These are phyloP conservation scores for Barnardius zonarius DNA, from an alignment of 2,113 vertebrate genomes.

Conservation along the genomic window DNA sequence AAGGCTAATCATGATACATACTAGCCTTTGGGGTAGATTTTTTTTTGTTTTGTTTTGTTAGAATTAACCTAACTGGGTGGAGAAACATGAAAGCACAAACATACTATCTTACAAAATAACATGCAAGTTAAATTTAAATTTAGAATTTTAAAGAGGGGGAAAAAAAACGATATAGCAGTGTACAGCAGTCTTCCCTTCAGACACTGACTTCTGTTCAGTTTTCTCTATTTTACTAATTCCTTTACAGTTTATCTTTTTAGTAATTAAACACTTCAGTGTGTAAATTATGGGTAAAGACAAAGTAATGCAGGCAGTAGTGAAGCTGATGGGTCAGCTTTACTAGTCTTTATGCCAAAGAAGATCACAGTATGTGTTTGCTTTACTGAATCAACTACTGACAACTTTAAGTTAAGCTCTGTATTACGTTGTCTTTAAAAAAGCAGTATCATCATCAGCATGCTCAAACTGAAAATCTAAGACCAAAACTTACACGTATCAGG, in stretches of 20 bases:
- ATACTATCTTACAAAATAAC: neutral
- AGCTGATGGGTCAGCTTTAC: neutral
- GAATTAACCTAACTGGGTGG: neutral
- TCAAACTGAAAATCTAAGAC: neutral
- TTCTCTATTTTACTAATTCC: neutral
- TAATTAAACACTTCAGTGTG: neutral
- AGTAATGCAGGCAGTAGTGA: neutral
- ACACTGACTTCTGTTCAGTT: neutral
- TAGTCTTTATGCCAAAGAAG: neutral
- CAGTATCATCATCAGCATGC: neutral
- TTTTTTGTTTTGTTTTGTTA: neutral
- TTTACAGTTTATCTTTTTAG: neutral
- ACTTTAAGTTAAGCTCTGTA: neutral
- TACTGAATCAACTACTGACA: neutral
- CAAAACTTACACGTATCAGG: neutral
- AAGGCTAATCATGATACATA: too few species aligned
- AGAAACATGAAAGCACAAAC: neutral
- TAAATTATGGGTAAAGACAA: neutral
- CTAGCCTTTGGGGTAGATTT: neutral
- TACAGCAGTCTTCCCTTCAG: neutral
- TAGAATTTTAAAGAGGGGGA: neutral
- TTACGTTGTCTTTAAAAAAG: neutral
- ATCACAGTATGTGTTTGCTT: neutral
- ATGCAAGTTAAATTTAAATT: neutral
- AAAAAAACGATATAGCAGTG: rapidly evolving